These are phyloP conservation scores for Drosophila sproati DNA, from an alignment of 1,140 invertebrate genomes.

Conservation along the genomic window DNA sequence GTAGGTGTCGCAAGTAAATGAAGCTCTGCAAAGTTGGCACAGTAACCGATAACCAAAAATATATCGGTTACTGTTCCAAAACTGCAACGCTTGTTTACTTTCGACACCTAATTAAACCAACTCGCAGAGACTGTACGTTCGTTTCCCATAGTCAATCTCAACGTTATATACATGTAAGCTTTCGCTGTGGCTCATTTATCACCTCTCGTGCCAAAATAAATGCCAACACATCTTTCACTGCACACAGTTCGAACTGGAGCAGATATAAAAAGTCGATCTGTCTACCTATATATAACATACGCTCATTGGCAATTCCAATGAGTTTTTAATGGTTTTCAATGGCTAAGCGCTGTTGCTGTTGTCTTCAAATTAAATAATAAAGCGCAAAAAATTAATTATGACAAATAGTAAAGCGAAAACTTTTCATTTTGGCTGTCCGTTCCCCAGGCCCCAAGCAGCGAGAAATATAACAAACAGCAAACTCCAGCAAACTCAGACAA, in stretches of 20 bases:
- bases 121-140: neutral
- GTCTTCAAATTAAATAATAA: conserved; percentile 66
- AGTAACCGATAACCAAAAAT: too few relatives aligned
- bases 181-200: conserved; percentile 67
- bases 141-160: conserved; percentile 26
- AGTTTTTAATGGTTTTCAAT: conserved; percentile 60
- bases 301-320: conserved; percentile 30
- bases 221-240: conserved; percentile 50
- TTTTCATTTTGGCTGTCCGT: conserved; percentile 58
- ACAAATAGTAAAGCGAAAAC: conserved; percentile 72
- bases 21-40: too few relatives aligned
- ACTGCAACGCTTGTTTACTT: neutral
- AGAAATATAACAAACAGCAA: conserved; percentile 1
- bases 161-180: conserved; percentile 40
- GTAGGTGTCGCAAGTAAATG: too few relatives aligned
- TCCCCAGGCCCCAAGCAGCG: neutral
- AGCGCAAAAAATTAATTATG: conserved; percentile 75
- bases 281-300: conserved; percentile 31
- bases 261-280: conserved; percentile 49
- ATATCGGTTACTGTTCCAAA: conserved; percentile 3
- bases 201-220: conserved; percentile 25
- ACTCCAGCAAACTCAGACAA: conserved; percentile 24
- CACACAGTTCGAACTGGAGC: conserved; percentile 47
- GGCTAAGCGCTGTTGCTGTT: conserved; percentile 35
- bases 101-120: conserved; percentile 12